phyloP scores from a whole-genome alignment of 37 sponge, comb jelly and placozoan species.

The Dysidea cf. avara region DNA sequence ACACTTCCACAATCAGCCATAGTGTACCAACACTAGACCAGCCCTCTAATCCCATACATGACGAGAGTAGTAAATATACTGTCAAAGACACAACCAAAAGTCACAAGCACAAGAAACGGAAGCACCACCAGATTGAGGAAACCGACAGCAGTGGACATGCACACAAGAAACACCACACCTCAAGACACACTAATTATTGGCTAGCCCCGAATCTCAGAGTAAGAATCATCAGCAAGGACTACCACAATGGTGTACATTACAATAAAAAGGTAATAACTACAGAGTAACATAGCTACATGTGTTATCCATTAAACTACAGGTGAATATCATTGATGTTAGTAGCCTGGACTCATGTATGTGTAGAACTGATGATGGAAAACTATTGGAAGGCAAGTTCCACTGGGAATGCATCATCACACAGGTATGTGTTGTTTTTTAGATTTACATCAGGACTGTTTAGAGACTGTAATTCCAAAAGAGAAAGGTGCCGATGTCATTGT shows the following conservation, averaged over 20 bases:
- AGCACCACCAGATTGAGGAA: not conserved
- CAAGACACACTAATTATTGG: conserved; percentile 32
- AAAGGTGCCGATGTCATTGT: conserved; percentile 18
- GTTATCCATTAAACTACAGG: conserved; percentile 27
- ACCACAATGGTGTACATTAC: conserved; percentile 73
- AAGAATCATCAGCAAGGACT: conserved; percentile 69
- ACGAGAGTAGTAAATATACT: too few relatives aligned
- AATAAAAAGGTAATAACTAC: conserved; percentile 71
- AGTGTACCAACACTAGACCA: too few relatives aligned
- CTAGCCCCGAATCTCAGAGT: conserved; percentile 68
- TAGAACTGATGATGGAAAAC: conserved; percentile 63
- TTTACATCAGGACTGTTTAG: conserved; percentile 60
- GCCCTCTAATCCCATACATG: too few relatives aligned
- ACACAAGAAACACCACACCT: not conserved
- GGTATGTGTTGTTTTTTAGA: conserved; percentile 26
- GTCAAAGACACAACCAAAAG: too few relatives aligned
- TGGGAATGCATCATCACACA: not conserved
- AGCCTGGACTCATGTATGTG: conserved; percentile 75
- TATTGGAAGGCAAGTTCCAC: conserved; percentile 67
- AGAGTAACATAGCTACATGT: not conserved
- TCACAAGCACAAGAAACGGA: conserved; percentile 5
- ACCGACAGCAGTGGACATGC: not conserved
- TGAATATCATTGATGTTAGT: conserved; percentile 81
- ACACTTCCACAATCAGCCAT: too few relatives aligned
- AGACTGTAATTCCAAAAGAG: conserved; percentile 75